Evolutionary conservation across 2,113 vertebrate species (phyloP).

Genomic region (Chaenogobius annularis): DNA sequence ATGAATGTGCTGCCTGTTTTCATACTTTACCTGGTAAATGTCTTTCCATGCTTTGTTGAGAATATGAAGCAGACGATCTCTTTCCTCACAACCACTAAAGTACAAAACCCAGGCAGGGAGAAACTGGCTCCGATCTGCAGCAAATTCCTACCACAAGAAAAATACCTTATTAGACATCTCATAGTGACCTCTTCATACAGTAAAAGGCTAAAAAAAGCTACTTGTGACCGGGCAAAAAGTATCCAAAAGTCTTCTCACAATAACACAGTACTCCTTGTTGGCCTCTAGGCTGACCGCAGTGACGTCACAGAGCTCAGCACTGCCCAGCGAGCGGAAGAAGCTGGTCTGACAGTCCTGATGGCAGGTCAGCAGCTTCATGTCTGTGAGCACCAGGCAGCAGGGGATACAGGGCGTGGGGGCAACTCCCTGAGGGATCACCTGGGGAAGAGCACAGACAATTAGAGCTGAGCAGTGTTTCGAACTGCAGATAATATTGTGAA

Average conservation of each 20-base stretch:
- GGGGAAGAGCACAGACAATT: constrained; percentile 7
- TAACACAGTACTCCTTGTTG: constrained; percentile 87
- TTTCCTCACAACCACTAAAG: constrained; percentile 87
- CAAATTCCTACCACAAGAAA: constrained; percentile 83
- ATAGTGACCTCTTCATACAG: not conserved
- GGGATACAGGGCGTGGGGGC: constrained; percentile 87
- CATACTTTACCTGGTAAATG: constrained; percentile 83
- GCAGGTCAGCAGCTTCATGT: constrained; percentile 85
- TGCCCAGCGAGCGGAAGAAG: constrained; percentile 92
- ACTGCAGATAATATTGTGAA: too few species aligned
- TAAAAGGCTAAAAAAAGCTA: not conserved
- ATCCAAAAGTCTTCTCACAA: constrained; percentile 76
- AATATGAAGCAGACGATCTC: constrained; percentile 84
- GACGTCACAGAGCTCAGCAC: constrained; percentile 77
- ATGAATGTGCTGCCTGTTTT: not conserved
- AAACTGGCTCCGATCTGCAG: constrained; percentile 81
- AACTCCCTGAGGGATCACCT: constrained; percentile 91
- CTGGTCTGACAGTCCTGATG: constrained; percentile 98
- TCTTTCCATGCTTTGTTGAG: constrained; percentile 80
- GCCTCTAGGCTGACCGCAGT: constrained; percentile 74
- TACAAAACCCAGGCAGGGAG: constrained; percentile 92
- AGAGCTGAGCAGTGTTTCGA: too few species aligned
- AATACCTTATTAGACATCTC: not conserved
- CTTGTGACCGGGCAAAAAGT: not conserved
- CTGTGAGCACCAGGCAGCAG: constrained; percentile 91